phyloP scores from a whole-genome alignment of 2,888 invertebrate genomes.

The Leucozona laternaria region DNA sequence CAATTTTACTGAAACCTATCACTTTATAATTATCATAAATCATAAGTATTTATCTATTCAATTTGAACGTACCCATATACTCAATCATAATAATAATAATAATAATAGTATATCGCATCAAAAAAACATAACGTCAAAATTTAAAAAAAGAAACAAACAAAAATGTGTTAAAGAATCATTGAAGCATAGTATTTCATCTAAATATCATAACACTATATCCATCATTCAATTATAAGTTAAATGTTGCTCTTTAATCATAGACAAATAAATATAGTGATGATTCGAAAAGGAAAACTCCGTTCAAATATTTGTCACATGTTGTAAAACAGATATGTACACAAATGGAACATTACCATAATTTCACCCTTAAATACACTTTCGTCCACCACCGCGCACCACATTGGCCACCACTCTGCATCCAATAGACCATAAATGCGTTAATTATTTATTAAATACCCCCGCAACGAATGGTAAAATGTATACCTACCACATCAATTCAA shows the following conservation, averaged over 20 bases:
- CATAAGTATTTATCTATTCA: no score
- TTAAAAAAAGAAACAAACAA: no score
- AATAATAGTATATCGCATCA: no score
- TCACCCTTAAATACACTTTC: constrained; percentile 18
- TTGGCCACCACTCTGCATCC: no score
- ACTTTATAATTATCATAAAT: no score
- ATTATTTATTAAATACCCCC: constrained; percentile 61
- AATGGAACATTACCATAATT: constrained; percentile 58
- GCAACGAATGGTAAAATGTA: constrained; percentile 29
- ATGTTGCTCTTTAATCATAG: constrained; percentile 22
- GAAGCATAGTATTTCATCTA: background rate
- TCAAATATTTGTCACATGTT: constrained; percentile 45
- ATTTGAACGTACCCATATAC: no score
- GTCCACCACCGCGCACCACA: background rate
- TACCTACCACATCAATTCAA: constrained; percentile 50
- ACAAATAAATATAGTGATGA: constrained; percentile 35
- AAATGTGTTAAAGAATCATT: background rate
- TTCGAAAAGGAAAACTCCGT: background rate
- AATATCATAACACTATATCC: background rate
- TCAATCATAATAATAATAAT: no score
- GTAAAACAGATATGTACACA: constrained; percentile 45
- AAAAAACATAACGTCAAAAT: no score
- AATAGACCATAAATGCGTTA: constrained; percentile 44
- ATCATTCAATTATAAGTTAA: constrained; percentile 15
- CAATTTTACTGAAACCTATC: no score